Conservation (phyloP, 2,113 vertebrate genomes). For the Speoplatyrhinus poulsoni region DNA sequence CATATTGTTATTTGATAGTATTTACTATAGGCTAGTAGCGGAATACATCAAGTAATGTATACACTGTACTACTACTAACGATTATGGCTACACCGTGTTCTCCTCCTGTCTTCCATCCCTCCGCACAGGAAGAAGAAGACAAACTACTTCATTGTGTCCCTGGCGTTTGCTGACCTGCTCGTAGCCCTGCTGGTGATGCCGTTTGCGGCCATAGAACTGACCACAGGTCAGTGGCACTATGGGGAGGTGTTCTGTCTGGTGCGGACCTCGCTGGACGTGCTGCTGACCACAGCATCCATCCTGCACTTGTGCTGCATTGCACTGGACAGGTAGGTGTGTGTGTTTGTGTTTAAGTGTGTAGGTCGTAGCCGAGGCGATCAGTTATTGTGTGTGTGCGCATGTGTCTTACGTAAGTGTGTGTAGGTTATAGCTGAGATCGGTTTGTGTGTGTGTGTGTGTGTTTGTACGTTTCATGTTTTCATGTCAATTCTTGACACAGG, state of each 20-base stretch:
- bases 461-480: not conserved
- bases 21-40: too few relatives aligned
- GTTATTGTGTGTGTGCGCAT: not conserved
- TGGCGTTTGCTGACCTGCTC: constrained; percentile 80
- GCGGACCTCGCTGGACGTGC: constrained; percentile 78
- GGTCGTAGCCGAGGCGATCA: too few relatives aligned
- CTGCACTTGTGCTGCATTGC: constrained; percentile 84
- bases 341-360: not conserved
- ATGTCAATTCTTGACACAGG: too few relatives aligned
- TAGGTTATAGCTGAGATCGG: not conserved
- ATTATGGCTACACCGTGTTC: not conserved
- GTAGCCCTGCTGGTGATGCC: constrained; percentile 82
- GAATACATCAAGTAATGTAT: too few relatives aligned
- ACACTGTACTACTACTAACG: too few relatives aligned
- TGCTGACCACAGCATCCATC: constrained; percentile 79
- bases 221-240: constrained; percentile 74
- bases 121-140: constrained; percentile 79
- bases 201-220: constrained; percentile 78
- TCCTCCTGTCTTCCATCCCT: not conserved
- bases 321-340: constrained; percentile 70
- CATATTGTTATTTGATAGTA: too few relatives aligned
- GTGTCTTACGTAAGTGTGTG: not conserved
- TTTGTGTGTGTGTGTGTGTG: constrained; percentile 6
- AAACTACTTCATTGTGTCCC: constrained; percentile 81
- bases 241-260: constrained; percentile 80